Base-by-base conservation (phyloP, 1,140 invertebrate species). In the Penaeus chinensis region DNA sequence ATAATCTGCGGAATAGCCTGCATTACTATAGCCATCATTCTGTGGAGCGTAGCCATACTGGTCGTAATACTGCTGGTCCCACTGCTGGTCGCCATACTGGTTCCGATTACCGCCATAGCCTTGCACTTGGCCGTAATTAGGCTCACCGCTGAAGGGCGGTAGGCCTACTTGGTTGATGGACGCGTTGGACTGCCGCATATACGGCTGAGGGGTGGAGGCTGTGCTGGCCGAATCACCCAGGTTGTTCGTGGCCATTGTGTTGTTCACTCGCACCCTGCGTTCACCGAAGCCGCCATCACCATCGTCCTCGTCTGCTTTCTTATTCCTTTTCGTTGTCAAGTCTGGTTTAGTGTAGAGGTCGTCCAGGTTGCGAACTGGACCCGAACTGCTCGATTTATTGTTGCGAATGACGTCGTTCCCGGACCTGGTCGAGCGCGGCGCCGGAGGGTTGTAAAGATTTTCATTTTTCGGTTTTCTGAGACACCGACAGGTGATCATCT, bases 81-180 rank as follows among this genome's bases (percentile, higher is more conserved):
- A 54, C 16, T 54, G 54, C 16, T 4, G 1, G 11, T 2, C 16
- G 11, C 16, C 11, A 54, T 54, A 54, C 8, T 54, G 54, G 16
- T 54, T 54, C 11, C 1, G 54, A 54, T 16, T 13, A 16, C 5
- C 10, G 10, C 54, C 54, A 16, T 54, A 16, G 54, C 16, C 2
- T 54, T 54, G 54, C 54, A 8, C 5, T 54, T 11, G 11, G 47
- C 61, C 77, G 20, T 79, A 60, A 42, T n/a, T 60, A 19, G 54
- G 77, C 47, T 79, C 61, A 42, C 61, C 77, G 47, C 77, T 24
- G 20, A 2, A 47, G 37, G 61, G 22, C 4, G 82, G 82, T 10
- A 84, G 24, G 24, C 82, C 82, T n/a, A 84, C 82, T 32, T 84
- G 47, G 54, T 84, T 84, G 47, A 84, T 84, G 24, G 82, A 60